phyloP scores from a whole-genome alignment of 2,888 invertebrate species.

The Catocala nupta region DNA sequence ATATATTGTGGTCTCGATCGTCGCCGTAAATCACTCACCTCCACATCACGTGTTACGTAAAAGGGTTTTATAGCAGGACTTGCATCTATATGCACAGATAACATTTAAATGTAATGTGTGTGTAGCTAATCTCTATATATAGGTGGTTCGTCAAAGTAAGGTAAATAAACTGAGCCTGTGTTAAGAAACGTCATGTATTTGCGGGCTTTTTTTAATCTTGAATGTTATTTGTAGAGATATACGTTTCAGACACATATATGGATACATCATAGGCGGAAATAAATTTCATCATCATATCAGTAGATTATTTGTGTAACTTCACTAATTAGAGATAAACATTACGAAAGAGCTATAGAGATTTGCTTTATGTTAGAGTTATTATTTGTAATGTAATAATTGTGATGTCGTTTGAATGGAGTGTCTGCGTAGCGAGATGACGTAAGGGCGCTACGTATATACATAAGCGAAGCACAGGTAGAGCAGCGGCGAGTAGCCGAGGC shows the following conservation, averaged over 20 bases:
- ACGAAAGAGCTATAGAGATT: slow-evolving; percentile 10
- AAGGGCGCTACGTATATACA: slow-evolving; percentile 10
- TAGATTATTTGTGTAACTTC: too few species aligned
- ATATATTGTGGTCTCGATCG: slow-evolving; percentile 71
- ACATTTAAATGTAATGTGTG: slow-evolving; percentile 60
- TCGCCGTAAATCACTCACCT: slow-evolving; percentile 77
- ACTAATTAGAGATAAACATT: not conserved
- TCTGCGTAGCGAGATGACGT: slow-evolving; percentile 12
- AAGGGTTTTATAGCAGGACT: slow-evolving; percentile 75
- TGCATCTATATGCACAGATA: slow-evolving; percentile 70
- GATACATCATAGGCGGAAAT: not conserved
- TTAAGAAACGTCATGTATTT: slow-evolving; percentile 39
- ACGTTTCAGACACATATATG: not conserved
- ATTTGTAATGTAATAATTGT: slow-evolving; percentile 19
- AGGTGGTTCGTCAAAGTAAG: slow-evolving; percentile 22
- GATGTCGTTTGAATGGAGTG: slow-evolving; percentile 21
- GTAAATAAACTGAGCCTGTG: slow-evolving; percentile 39
- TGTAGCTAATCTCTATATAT: slow-evolving; percentile 45
- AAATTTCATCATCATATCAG: too few species aligned
- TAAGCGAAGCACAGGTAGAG: slow-evolving; percentile 24
- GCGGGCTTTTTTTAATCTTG: slow-evolving; percentile 33
- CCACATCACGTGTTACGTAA: slow-evolving; percentile 72
- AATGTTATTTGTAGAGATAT: slow-evolving; percentile 19
- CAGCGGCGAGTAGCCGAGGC: slow-evolving; percentile 6
- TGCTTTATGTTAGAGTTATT: slow-evolving; percentile 17